These are phyloP conservation scores for Anolis sagrei DNA, from an alignment of 2,113 vertebrate genomes.

Conservation along the genomic window DNA sequence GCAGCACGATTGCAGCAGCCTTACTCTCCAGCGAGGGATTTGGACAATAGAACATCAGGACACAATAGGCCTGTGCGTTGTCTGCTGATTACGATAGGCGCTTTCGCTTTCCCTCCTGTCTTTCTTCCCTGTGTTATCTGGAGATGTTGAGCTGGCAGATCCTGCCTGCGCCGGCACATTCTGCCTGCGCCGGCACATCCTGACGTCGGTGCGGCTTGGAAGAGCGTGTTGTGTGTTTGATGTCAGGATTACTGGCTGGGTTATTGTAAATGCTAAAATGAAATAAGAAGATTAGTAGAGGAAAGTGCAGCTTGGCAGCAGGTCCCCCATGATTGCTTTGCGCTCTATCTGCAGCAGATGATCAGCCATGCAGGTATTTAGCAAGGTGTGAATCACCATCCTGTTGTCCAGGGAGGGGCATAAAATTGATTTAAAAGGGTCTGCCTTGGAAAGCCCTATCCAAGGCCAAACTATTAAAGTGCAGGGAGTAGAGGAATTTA, in stretches of 20 bases:
- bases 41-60: not conserved
- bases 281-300: conserved; percentile 73
- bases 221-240: conserved; percentile 67
- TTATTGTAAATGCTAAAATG: conserved; percentile 72
- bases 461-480: not conserved
- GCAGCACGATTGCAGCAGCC: not conserved
- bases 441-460: not conserved
- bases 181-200: conserved; percentile 49
- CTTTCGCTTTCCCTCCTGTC: conserved; percentile 28
- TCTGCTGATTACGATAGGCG: not conserved
- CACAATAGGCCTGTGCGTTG: fast-evolving
- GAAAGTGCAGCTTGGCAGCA: conserved; percentile 60
- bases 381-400: not conserved
- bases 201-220: conserved; percentile 56
- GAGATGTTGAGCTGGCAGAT: conserved; percentile 61
- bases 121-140: conserved; percentile 19
- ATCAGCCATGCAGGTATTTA: not conserved
- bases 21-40: not conserved
- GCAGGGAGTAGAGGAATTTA: not conserved
- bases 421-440: conserved; percentile 23
- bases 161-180: conserved; percentile 63
- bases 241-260: conserved; percentile 71
- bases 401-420: fast-evolving
- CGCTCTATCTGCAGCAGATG: not conserved
- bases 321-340: conserved; percentile 43